These are phyloP conservation scores for Danio albolineatus DNA, from an alignment of 2,797 vertebrate species.

Conservation along the genomic window DNA sequence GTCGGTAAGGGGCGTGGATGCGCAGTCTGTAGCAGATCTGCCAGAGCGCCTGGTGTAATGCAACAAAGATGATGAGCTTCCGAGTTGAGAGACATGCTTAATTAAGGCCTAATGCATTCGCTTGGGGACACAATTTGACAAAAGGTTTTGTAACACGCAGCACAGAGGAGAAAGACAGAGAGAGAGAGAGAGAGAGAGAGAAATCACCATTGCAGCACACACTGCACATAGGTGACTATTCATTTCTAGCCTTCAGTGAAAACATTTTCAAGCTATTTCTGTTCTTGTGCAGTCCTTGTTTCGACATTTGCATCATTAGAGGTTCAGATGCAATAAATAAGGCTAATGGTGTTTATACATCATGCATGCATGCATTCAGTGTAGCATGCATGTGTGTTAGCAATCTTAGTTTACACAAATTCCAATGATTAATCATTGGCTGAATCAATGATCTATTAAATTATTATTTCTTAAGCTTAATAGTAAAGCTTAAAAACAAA, in stretches of 20 bases:
- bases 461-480: too few species aligned
- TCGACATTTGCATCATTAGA: not conserved
- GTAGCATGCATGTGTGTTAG: slow-evolving; percentile 18
- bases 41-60: slow-evolving; percentile 34
- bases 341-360: slow-evolving; percentile 17
- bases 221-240: slow-evolving; percentile 21
- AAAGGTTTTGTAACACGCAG: slow-evolving; percentile 36
- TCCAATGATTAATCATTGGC: too few species aligned
- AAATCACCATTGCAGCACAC: slow-evolving; percentile 37
- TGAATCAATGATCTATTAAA: too few species aligned
- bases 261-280: slow-evolving; percentile 27
- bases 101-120: slow-evolving; percentile 40
- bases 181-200: not conserved
- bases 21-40: slow-evolving; percentile 36
- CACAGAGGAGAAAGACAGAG: not conserved
- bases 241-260: slow-evolving; percentile 10
- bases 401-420: too few species aligned
- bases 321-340: not conserved
- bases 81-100: slow-evolving; percentile 36
- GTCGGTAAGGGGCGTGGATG: slow-evolving; percentile 60
- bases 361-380: slow-evolving; percentile 9
- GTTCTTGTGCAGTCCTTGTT: not conserved
- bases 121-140: slow-evolving; percentile 44
- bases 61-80: slow-evolving; percentile 40
- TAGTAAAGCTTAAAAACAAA: too few species aligned